phyloP scores from a whole-genome alignment of 1,140 invertebrate species.

The Zaprionus davidi region DNA sequence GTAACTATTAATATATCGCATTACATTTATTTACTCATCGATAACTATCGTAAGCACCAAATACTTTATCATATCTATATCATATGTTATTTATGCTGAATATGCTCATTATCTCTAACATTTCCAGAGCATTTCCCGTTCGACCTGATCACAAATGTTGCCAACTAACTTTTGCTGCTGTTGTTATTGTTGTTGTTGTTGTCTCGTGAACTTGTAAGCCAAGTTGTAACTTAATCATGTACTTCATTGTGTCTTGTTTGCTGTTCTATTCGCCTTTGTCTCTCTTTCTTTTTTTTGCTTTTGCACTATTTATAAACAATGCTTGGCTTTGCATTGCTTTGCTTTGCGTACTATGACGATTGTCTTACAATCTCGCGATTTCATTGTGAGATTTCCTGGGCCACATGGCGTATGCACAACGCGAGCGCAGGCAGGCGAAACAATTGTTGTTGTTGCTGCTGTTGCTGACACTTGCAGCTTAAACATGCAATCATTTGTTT shows the following conservation, averaged over 20 bases:
- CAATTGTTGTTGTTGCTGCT: constrained; percentile 23
- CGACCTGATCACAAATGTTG: constrained; percentile 15
- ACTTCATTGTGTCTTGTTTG: constrained; percentile 34
- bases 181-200: constrained; percentile 32
- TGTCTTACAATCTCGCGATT: constrained; percentile 74
- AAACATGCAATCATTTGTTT: constrained; percentile 77
- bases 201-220: constrained; percentile 76
- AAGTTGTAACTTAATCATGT: constrained; percentile 67
- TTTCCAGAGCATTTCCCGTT: constrained; percentile 26
- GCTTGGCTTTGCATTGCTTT: constrained; percentile 30
- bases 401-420: constrained; percentile 72
- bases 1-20: too few species aligned
- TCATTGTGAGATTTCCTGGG: constrained; percentile 74
- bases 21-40: too few species aligned
- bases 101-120: neutral
- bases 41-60: too few species aligned
- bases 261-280: constrained; percentile 54
- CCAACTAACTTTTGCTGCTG: constrained; percentile 18
- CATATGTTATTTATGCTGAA: neutral
- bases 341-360: constrained; percentile 41
- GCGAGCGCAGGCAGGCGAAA: constrained; percentile 18
- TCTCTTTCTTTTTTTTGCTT: constrained; percentile 48
- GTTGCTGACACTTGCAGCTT: constrained; percentile 60
- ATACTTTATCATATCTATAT: neutral
- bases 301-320: constrained; percentile 74